Conservation (phyloP, 2,888 invertebrate species). For the Stictocephala bisonia region DNA sequence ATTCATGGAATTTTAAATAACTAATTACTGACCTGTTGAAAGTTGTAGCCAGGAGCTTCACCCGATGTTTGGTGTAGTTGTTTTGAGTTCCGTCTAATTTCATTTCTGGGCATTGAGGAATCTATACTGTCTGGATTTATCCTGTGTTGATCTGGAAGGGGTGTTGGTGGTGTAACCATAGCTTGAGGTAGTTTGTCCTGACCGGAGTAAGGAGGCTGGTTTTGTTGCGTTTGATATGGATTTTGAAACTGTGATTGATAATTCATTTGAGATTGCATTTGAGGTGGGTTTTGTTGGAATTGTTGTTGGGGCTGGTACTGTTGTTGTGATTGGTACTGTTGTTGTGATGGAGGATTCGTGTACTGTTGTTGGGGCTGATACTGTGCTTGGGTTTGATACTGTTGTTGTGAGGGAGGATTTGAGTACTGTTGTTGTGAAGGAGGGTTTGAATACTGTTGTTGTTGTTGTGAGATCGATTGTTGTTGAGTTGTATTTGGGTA, state of each 20-base stretch:
- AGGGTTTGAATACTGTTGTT: constrained; percentile 56
- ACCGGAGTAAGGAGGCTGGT: constrained; percentile 46
- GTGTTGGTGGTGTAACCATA: constrained; percentile 58
- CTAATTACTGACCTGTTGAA: constrained; percentile 62
- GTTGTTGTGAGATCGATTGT: constrained; percentile 30
- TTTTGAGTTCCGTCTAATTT: constrained; percentile 67
- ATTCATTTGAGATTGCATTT: constrained; percentile 46
- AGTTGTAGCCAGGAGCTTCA: constrained; percentile 66
- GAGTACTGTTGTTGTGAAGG: constrained; percentile 58
- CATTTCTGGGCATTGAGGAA: constrained; percentile 58
- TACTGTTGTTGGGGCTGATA: constrained; percentile 56
- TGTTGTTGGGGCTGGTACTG: constrained; percentile 68
- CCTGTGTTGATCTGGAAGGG: constrained; percentile 61
- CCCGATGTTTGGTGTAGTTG: constrained; percentile 65
- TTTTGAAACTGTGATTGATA: constrained; percentile 38
- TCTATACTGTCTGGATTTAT: constrained; percentile 26
- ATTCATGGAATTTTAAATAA: too few relatives aligned
- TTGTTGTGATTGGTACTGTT: constrained; percentile 66
- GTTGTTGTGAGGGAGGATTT: constrained; percentile 65
- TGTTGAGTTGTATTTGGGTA: constrained; percentile 57
- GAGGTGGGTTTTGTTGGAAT: constrained; percentile 59
- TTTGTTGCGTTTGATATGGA: constrained; percentile 4
- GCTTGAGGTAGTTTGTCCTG: constrained; percentile 60
- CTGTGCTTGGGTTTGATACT: constrained; percentile 63
- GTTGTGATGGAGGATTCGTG: constrained; percentile 50